Conservation (phyloP, 2,797 vertebrate species). For the Caiman crocodilus region DNA sequence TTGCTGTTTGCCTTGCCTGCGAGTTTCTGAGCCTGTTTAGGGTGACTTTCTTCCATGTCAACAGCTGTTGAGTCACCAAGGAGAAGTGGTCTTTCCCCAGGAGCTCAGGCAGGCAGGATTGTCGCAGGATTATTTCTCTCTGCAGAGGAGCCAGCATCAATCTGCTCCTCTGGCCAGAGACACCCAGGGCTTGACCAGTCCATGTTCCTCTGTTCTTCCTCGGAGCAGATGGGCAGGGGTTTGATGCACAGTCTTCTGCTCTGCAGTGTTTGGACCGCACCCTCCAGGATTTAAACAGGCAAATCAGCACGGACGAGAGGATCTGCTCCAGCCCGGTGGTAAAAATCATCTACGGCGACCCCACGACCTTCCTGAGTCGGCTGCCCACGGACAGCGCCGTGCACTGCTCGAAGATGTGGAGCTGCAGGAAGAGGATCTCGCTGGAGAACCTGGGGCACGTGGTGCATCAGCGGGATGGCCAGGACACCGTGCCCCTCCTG, state of each 20-base stretch:
- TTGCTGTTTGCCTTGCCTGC: neutral
- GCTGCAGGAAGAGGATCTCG: conserved; percentile 87
- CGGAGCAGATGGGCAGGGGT: too few relatives aligned
- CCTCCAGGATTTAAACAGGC: conserved; percentile 81
- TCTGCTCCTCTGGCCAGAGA: neutral
- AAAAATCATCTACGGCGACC: conserved; percentile 89
- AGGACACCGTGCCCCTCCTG: conserved; percentile 87
- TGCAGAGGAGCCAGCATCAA: neutral
- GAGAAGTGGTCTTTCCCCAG: neutral
- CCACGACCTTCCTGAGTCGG: conserved; percentile 81
- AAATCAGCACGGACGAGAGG: conserved; percentile 87
- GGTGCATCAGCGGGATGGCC: conserved; percentile 88
- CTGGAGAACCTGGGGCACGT: conserved; percentile 87
- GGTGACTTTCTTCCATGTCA: neutral
- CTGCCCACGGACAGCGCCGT: conserved; percentile 83
- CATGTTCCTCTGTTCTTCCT: neutral
- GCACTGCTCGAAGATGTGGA: conserved; percentile 91
- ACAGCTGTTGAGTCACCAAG: neutral
- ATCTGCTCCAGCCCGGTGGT: conserved; percentile 88
- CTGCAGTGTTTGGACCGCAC: conserved; percentile 83
- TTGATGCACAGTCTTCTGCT: too few relatives aligned
- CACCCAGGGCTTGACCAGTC: neutral
- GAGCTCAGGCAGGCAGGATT: neutral
- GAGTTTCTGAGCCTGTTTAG: neutral
- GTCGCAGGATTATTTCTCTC: neutral